phyloP scores from a whole-genome alignment of 2,113 vertebrate species.

The Pollachius pollachius region DNA sequence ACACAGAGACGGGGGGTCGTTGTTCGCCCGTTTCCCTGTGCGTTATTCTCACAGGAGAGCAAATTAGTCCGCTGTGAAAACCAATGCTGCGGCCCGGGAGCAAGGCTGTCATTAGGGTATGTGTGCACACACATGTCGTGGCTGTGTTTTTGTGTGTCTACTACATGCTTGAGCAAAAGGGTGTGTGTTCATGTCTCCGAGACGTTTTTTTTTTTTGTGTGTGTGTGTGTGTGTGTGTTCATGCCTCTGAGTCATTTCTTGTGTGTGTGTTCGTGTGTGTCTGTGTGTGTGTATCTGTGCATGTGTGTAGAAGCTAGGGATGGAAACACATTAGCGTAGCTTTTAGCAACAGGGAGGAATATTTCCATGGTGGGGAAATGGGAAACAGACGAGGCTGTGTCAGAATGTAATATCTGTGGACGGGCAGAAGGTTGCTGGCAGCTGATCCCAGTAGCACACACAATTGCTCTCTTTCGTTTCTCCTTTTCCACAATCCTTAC shows the following conservation, averaged over 20 bases:
- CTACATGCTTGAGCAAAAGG: not conserved
- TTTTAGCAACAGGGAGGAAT: conserved; percentile 38
- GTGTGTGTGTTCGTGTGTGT: not conserved
- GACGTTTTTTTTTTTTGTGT: too few relatives aligned
- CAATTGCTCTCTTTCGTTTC: too few relatives aligned
- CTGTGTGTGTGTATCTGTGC: not conserved
- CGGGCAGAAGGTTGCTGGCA: conserved; percentile 37
- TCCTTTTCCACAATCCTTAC: too few relatives aligned
- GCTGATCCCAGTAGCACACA: conserved; percentile 7
- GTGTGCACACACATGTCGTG: too few relatives aligned
- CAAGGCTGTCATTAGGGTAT: not conserved
- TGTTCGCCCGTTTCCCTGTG: too few relatives aligned
- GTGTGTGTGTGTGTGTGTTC: too few relatives aligned
- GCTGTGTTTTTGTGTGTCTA: too few relatives aligned
- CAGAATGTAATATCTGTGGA: conserved; percentile 34
- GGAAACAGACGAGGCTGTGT: conserved; percentile 52
- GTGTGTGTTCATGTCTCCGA: not conserved
- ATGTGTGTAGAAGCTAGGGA: conserved; percentile 13
- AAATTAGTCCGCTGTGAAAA: too few relatives aligned
- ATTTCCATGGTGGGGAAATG: conserved; percentile 51
- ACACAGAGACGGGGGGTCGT: too few relatives aligned
- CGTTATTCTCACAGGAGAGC: too few relatives aligned
- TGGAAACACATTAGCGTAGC: conserved; percentile 53
- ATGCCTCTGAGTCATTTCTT: too few relatives aligned
- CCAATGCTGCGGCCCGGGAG: too few relatives aligned